A percentile compares a stretch with the other conserved stretches of the same genome.
phyloP scores from a whole-genome alignment of 2,797 vertebrate genomes.

The Cossypha heuglini region DNA sequence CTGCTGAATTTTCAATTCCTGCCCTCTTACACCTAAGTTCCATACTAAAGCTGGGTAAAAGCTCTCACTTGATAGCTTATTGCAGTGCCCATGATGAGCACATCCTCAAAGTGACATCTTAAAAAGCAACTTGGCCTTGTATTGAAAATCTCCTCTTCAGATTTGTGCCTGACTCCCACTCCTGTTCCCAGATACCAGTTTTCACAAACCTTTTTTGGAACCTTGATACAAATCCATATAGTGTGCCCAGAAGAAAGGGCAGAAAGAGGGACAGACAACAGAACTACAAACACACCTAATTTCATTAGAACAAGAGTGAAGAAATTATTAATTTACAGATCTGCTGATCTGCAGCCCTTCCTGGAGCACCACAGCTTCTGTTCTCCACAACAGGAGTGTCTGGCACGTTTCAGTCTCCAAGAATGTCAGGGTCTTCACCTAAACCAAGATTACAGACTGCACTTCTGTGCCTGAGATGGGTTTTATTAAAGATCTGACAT shows the following conservation, averaged over 20 bases:
- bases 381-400: neutral
- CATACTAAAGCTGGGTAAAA: neutral
- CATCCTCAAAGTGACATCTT: neutral
- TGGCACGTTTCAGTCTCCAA: accelerated
- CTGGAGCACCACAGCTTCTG: accelerated
- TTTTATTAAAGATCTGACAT: neutral
- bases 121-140: neutral
- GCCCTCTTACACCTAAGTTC: neutral
- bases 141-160: neutral
- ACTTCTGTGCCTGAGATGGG: neutral
- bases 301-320: neutral
- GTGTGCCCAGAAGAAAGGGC: neutral
- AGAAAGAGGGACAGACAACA: neutral
- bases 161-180: neutral
- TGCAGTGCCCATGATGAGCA: neutral
- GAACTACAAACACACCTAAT: neutral
- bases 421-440: accelerated
- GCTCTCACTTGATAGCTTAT: neutral
- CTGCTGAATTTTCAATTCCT: neutral
- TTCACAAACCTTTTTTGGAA: neutral
- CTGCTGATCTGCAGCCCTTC: accelerated
- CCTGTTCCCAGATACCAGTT: neutral
- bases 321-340: neutral
- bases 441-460: neutral
- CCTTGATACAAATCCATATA: neutral